Evolutionary conservation across 2,888 invertebrate genomes (phyloP).

Genomic region (Macroteleia sp.): DNA sequence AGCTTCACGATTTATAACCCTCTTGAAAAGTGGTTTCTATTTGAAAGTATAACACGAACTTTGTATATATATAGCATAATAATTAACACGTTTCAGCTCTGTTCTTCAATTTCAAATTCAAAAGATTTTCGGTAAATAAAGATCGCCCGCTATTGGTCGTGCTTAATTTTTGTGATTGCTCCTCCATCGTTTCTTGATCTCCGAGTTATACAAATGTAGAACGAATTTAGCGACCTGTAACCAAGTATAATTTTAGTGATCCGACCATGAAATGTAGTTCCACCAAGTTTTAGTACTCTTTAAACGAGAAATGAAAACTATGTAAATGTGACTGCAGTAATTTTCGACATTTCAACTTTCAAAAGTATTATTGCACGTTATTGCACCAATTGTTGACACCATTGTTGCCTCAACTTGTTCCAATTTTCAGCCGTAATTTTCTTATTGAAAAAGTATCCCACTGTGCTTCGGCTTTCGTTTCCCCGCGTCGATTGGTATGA

Average conservation of each 20-base stretch:
- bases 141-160: no score
- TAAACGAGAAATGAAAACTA: slow-evolving; percentile 36
- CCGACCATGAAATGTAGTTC: slow-evolving; percentile 48
- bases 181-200: slow-evolving; percentile 21
- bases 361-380: slow-evolving; percentile 25
- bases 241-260: slow-evolving; percentile 44
- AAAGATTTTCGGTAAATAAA: no score
- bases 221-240: slow-evolving; percentile 43
- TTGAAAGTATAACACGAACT: no score
- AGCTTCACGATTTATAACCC: slow-evolving; percentile 31
- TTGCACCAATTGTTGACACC: slow-evolving; percentile 25
- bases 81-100: no score
- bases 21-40: no score
- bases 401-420: slow-evolving; percentile 1
- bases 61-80: no score
- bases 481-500: background rate
- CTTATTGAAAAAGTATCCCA: slow-evolving; percentile 6
- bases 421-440: background rate
- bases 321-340: slow-evolving; percentile 28
- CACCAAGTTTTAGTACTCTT: slow-evolving; percentile 30
- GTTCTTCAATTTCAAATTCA: no score
- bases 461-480: background rate
- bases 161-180: slow-evolving; percentile 12
- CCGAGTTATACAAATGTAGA: slow-evolving; percentile 23
- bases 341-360: slow-evolving; percentile 44